Evolutionary conservation across 2,797 vertebrate genomes (phyloP).

Genomic region (Furcifer pardalis): DNA sequence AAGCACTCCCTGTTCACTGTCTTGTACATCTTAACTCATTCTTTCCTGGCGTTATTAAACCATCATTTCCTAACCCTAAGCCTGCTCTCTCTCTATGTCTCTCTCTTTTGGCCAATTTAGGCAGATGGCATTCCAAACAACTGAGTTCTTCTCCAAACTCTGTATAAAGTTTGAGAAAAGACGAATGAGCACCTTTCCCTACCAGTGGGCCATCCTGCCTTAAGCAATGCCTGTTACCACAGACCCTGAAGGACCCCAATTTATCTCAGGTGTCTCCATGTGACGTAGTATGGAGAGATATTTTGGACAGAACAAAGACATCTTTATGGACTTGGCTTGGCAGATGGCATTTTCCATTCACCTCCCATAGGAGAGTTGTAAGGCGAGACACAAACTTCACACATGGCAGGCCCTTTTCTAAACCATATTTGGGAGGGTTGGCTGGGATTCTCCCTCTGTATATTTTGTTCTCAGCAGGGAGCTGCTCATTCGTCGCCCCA

Average conservation of each 20-base stretch:
- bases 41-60: background rate
- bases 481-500: background rate
- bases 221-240: background rate
- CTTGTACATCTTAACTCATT: background rate
- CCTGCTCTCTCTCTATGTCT: too few relatives aligned
- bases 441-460: slow-evolving; percentile 41
- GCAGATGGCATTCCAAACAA: too few relatives aligned
- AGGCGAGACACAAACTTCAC: slow-evolving; percentile 32
- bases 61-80: background rate
- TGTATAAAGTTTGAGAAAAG: too few relatives aligned
- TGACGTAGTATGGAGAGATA: background rate
- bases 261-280: background rate
- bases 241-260: background rate
- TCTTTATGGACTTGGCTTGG: background rate
- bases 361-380: slow-evolving; percentile 17
- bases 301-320: slow-evolving; percentile 2
- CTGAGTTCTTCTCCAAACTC: too few relatives aligned
- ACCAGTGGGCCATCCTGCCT: too few relatives aligned
- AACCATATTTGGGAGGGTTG: slow-evolving; percentile 34
- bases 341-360: slow-evolving; percentile 31
- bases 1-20: background rate
- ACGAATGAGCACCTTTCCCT: too few relatives aligned
- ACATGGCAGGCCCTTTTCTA: slow-evolving; percentile 30
- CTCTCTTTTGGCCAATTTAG: too few relatives aligned
- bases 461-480: slow-evolving; percentile 57